Conservation (phyloP, 1,140 invertebrate species). For the Goniozus legneri region DNA sequence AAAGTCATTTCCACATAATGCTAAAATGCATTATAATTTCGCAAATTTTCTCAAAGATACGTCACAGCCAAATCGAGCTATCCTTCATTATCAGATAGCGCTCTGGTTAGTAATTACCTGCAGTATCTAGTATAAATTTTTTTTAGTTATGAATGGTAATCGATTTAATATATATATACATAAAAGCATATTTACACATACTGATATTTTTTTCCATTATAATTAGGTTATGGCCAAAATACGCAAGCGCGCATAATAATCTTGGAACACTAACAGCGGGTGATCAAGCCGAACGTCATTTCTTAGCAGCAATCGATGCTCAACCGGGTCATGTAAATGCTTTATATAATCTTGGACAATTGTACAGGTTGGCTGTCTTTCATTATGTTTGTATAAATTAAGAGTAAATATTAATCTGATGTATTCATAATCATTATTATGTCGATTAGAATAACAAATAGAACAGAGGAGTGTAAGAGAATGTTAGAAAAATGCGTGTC, state of each 20-base stretch:
- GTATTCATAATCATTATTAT: not conserved
- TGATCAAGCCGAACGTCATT: slow-evolving; percentile 71
- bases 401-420: not conserved
- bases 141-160: not conserved
- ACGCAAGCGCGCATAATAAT: slow-evolving; percentile 87
- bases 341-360: slow-evolving; percentile 80
- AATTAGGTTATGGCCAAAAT: slow-evolving; percentile 77
- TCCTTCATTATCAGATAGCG: slow-evolving; percentile 76
- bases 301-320: slow-evolving; percentile 70
- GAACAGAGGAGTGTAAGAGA: slow-evolving; percentile 60
- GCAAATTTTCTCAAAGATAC: slow-evolving; percentile 81
- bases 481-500: slow-evolving; percentile 67
- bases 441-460: too few species aligned
- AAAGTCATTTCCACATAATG: slow-evolving; percentile 75
- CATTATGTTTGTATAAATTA: too few species aligned
- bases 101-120: slow-evolving; percentile 68
- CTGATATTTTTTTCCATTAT: slow-evolving; percentile 8
- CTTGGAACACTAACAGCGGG: slow-evolving; percentile 74
- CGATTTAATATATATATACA: not conserved
- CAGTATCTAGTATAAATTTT: not conserved
- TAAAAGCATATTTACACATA: not conserved
- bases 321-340: slow-evolving; percentile 78
- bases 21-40: slow-evolving; percentile 90
- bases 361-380: slow-evolving; percentile 66
- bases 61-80: slow-evolving; percentile 66